Percentiles rank a stretch among this genome's conserved stretches.
These are phyloP conservation scores for Pelecanoides urinatrix DNA, from an alignment of 2,113 vertebrate species.

Conservation along the genomic window DNA sequence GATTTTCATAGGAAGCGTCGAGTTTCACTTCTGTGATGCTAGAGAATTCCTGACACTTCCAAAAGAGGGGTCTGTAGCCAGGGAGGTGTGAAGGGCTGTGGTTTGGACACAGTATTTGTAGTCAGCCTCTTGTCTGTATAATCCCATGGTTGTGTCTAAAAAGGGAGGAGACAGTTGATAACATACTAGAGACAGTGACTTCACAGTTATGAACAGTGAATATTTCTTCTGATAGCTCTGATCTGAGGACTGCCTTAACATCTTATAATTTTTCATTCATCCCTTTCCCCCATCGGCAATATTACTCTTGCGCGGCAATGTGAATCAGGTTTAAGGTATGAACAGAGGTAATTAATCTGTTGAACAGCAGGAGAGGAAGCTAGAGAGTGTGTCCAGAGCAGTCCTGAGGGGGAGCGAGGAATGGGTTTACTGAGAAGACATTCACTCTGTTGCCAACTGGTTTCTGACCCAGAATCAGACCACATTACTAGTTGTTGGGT, in stretches of 20 bases:
- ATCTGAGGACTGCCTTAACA: background rate
- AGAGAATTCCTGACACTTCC: background rate
- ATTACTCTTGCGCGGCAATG: accelerated
- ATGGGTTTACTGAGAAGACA: background rate
- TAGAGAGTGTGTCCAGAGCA: background rate
- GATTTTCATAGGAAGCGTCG: background rate
- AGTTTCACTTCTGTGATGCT: background rate
- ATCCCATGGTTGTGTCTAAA: background rate
- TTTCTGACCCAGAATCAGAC: background rate
- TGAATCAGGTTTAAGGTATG: background rate
- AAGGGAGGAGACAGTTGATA: background rate
- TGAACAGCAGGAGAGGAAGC: background rate
- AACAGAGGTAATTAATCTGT: background rate
- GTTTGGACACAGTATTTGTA: background rate
- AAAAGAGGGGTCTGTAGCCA: background rate
- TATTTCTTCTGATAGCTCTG: background rate
- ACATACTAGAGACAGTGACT: background rate
- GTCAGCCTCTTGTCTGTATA: background rate
- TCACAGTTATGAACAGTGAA: background rate
- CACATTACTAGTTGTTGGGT: background rate
- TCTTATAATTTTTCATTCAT: background rate
- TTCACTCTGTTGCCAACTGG: background rate
- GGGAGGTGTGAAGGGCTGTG: background rate
- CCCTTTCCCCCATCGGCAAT: background rate
- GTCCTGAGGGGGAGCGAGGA: background rate